Percentiles rank a stretch among this genome's conserved stretches.
Conservation (phyloP, 2,113 vertebrate species). For the Tragulus kanchil region DNA sequence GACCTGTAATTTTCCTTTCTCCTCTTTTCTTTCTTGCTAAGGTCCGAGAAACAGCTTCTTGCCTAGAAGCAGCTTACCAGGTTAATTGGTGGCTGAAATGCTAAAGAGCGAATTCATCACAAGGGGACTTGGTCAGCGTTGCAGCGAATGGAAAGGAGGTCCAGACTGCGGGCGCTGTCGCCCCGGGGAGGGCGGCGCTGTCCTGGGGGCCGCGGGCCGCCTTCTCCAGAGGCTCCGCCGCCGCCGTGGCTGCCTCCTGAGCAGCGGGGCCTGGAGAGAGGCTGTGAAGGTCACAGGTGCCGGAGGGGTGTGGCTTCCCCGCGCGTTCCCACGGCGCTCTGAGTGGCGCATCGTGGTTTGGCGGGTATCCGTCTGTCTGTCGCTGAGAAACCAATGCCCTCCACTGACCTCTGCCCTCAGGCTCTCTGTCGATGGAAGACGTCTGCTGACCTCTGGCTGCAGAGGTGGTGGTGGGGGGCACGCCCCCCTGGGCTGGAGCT, state of each 20-base stretch:
- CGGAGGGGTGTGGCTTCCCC: neutral
- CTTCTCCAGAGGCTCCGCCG: neutral
- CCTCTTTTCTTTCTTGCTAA: neutral
- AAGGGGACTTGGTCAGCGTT: neutral
- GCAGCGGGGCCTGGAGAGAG: neutral
- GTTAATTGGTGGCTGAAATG: neutral
- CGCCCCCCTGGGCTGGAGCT: neutral
- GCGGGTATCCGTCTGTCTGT: neutral
- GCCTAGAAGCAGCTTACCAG: neutral
- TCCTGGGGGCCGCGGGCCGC: rapidly evolving
- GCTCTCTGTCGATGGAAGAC: neutral
- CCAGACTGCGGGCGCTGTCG: neutral
- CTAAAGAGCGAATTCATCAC: neutral
- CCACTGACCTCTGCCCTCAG: neutral
- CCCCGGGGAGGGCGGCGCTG: neutral
- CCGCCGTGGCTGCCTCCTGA: neutral
- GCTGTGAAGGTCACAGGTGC: neutral
- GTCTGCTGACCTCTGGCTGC: neutral
- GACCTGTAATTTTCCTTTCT: neutral
- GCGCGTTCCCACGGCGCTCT: neutral
- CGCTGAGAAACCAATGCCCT: neutral
- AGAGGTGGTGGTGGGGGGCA: too few species aligned
- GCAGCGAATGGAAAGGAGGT: neutral
- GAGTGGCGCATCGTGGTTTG: neutral
- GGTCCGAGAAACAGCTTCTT: neutral